Percentiles rank a stretch among this genome's conserved stretches.
Evolutionary conservation across 1,140 invertebrate genomes (phyloP).

Genomic region (Campodea augens): DNA sequence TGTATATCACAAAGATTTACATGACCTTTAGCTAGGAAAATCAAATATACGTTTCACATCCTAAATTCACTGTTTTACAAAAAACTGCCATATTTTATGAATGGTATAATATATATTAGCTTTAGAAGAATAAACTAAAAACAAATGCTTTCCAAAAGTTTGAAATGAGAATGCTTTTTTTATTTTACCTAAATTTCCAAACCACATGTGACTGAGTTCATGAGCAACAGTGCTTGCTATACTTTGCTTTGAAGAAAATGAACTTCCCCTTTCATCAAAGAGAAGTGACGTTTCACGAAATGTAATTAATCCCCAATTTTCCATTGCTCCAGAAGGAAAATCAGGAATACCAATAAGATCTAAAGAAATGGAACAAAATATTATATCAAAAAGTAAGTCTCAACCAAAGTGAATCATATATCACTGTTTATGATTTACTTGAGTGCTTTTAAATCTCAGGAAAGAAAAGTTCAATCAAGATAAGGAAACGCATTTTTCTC

Average conservation of each 20-base stretch:
- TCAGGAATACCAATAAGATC: conserved; percentile 81
- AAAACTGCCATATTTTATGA: conserved; percentile 1
- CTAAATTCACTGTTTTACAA: conserved; percentile 1
- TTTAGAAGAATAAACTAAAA: conserved; percentile 6
- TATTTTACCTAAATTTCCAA: conserved; percentile 35
- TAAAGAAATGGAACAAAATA: conserved; percentile 16
- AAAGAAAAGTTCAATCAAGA: no score
- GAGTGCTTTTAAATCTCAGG: no score
- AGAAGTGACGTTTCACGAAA: conserved; percentile 60
- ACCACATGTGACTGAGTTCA: conserved; percentile 34
- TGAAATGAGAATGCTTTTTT: conserved; percentile 1
- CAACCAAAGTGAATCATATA: no score
- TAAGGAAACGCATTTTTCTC: no score
- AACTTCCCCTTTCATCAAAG: conserved; percentile 44
- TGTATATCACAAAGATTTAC: no score
- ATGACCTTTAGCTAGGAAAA: not conserved
- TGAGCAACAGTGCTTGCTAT: conserved; percentile 24
- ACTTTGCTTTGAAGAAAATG: no score
- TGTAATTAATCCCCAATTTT: conserved; percentile 86
- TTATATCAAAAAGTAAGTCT: conserved; percentile 5
- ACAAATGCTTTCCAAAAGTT: not conserved
- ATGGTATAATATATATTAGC: not conserved
- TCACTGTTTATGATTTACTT: no score
- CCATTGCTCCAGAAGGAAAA: conserved; percentile 77
- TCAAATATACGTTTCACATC: conserved; percentile 10